Conservation (phyloP, 2,888 invertebrate genomes). For the Ophion costatus region DNA sequence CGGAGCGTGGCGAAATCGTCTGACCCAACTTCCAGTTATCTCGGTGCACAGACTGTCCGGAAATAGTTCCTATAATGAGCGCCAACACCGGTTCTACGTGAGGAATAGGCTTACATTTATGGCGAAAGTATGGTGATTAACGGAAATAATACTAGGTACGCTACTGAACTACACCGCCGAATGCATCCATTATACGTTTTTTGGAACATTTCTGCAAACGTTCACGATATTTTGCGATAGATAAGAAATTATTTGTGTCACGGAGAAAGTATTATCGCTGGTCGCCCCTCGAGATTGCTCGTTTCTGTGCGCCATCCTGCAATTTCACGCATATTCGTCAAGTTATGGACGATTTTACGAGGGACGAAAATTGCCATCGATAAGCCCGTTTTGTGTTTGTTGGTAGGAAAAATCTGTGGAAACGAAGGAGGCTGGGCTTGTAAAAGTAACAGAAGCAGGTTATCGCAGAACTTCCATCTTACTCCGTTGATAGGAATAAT, state of each 20-base stretch:
- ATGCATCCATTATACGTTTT: background rate
- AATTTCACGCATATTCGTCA: background rate
- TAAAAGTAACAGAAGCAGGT: slow-evolving; percentile 50
- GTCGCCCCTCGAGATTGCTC: background rate
- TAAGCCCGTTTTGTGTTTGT: slow-evolving; percentile 1
- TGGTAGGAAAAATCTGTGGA: slow-evolving; percentile 13
- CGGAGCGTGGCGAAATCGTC: slow-evolving; percentile 51
- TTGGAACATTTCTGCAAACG: background rate
- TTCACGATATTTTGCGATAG: background rate
- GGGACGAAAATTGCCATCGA: slow-evolving; percentile 20
- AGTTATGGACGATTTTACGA: slow-evolving; percentile 8
- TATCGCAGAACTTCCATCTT: slow-evolving; percentile 65
- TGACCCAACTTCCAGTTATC: slow-evolving; percentile 35
- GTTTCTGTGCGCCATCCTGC: background rate
- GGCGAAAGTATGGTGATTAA: background rate
- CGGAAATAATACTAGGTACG: background rate
- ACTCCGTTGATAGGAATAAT: slow-evolving; percentile 53
- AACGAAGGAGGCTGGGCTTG: slow-evolving; percentile 59
- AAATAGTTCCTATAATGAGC: slow-evolving; percentile 13
- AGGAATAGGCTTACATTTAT: slow-evolving; percentile 6
- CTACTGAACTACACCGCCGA: background rate
- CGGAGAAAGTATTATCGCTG: background rate
- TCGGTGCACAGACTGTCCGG: background rate
- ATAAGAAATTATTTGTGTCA: background rate
- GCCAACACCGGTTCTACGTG: background rate